These are phyloP conservation scores for Rafetus swinhoei DNA, from an alignment of 2,113 vertebrate species.

Conservation along the genomic window DNA sequence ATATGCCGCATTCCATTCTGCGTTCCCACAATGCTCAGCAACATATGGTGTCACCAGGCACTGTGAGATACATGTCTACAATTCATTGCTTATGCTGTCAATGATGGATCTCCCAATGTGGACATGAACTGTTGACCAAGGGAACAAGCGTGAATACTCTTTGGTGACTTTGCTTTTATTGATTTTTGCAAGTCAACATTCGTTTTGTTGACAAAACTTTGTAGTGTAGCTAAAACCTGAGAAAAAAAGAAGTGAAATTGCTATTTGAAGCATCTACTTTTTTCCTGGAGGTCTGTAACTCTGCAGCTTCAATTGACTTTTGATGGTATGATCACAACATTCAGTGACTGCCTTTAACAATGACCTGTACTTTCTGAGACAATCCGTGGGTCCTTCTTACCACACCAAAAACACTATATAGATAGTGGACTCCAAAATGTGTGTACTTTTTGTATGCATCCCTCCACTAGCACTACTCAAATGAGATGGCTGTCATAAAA, in stretches of 20 bases:
- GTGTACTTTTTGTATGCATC: background rate
- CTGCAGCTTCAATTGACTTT: rapidly evolving
- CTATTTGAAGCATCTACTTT: background rate
- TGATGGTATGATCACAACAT: rapidly evolving
- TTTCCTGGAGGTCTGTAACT: background rate
- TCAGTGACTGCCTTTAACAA: background rate
- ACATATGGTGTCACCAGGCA: too few species aligned
- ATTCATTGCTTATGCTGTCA: too few species aligned
- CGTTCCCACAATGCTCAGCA: too few species aligned
- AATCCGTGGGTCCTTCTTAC: background rate
- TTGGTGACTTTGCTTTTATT: too few species aligned
- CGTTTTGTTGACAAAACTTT: too few species aligned
- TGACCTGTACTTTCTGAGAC: background rate
- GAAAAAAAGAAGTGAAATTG: conserved; percentile 1
- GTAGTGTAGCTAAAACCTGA: background rate
- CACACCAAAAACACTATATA: rapidly evolving
- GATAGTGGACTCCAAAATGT: background rate
- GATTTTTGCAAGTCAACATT: too few species aligned
- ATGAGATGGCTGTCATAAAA: background rate
- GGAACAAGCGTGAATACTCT: too few species aligned
- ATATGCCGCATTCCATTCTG: too few species aligned
- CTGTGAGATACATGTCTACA: too few species aligned
- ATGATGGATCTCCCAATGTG: too few species aligned
- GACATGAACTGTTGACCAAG: too few species aligned
- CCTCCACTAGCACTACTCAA: background rate